Percentiles rank a stretch among this genome's conserved stretches.
Evolutionary conservation across 2,797 vertebrate species (phyloP).

Genomic region (Rhinella marina): DNA sequence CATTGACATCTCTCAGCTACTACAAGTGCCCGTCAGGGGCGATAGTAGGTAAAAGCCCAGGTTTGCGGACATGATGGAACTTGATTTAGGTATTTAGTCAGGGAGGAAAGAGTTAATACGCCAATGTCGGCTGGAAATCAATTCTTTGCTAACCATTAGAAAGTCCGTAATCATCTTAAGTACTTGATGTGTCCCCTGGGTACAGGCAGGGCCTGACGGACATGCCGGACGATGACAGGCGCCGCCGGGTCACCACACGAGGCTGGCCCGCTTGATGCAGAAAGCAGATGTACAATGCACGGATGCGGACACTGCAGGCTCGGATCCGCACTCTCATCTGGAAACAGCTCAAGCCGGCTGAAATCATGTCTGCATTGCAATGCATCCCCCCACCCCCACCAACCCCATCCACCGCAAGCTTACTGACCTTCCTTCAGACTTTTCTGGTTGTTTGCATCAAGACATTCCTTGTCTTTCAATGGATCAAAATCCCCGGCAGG

Average conservation of each 20-base stretch:
- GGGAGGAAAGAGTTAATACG: not conserved
- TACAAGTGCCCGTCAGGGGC: not conserved
- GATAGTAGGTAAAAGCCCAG: not conserved
- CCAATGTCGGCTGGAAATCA: slow-evolving; percentile 18
- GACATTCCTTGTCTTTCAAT: slow-evolving; percentile 79
- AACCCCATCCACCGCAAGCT: slow-evolving; percentile 55
- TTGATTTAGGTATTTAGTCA: not conserved
- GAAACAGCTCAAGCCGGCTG: slow-evolving; percentile 23
- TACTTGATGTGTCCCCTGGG: slow-evolving; percentile 29
- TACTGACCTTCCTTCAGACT: slow-evolving; percentile 84
- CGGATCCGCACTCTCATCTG: slow-evolving; percentile 28
- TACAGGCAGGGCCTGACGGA: not conserved
- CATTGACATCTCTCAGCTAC: not conserved
- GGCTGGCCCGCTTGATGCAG: slow-evolving; percentile 31
- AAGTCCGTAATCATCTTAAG: slow-evolving; percentile 39
- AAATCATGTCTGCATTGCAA: slow-evolving; percentile 21
- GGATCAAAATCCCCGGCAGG: slow-evolving; percentile 72
- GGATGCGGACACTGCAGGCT: slow-evolving; percentile 50
- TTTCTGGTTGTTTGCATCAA: slow-evolving; percentile 77
- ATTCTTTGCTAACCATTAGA: slow-evolving; percentile 29
- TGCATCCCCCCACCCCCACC: slow-evolving; percentile 29
- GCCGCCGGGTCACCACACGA: not conserved
- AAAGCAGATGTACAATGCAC: slow-evolving; percentile 37
- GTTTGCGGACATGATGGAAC: not conserved
- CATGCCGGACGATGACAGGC: not conserved